Conservation (phyloP, 2,888 invertebrate genomes). For the Lasiommata megera region DNA sequence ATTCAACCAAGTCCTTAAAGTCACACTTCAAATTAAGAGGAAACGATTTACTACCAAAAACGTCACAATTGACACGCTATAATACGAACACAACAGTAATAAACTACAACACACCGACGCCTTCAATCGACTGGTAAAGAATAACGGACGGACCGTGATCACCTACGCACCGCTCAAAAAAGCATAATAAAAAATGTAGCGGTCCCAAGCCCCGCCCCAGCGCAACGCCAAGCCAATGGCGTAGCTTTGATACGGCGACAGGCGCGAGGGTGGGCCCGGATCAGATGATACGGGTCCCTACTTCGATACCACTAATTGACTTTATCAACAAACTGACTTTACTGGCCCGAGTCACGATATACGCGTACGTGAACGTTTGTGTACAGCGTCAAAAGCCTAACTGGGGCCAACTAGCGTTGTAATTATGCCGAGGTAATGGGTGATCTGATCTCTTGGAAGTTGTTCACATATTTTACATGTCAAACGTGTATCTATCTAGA, state of each 20-base stretch:
- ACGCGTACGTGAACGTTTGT: constrained; percentile 60
- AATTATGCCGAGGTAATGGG: constrained; percentile 72
- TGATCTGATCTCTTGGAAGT: constrained; percentile 54
- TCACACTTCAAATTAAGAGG: constrained; percentile 54
- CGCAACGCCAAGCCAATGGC: constrained; percentile 65
- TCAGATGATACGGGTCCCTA: constrained; percentile 75
- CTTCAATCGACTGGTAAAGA: constrained; percentile 76
- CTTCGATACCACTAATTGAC: constrained; percentile 80
- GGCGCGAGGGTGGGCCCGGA: constrained; percentile 70
- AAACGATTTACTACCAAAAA: constrained; percentile 57
- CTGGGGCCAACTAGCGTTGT: constrained; percentile 68
- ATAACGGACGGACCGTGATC: constrained; percentile 64
- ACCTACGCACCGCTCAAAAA: constrained; percentile 69
- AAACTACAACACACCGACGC: constrained; percentile 79
- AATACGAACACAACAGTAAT: constrained; percentile 65
- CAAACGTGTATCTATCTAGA: neutral
- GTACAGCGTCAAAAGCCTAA: constrained; percentile 78
- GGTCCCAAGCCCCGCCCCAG: constrained; percentile 70
- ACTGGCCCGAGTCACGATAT: constrained; percentile 79
- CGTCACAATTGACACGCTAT: constrained; percentile 65
- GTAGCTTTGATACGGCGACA: constrained; percentile 51
- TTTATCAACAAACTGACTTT: constrained; percentile 81
- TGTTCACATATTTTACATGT: constrained; percentile 4
- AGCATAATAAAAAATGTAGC: constrained; percentile 69
- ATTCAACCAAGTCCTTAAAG: constrained; percentile 56